Conservation (phyloP, 2,888 invertebrate species). For the Hypolimnas misippus region DNA sequence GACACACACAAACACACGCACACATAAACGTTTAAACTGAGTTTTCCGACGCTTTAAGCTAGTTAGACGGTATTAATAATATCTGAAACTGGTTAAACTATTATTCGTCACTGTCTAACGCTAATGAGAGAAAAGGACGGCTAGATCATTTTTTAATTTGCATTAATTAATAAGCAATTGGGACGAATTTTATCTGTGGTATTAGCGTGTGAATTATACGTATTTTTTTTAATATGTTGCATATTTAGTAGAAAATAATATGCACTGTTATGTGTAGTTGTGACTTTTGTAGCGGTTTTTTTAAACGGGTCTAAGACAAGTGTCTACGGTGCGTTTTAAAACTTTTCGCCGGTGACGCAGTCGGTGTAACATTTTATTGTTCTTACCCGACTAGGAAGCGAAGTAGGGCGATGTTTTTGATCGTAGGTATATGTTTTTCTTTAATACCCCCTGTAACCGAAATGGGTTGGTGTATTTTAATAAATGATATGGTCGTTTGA, state of each 20-base stretch:
- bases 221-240: background rate
- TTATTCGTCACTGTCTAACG: constrained; percentile 2
- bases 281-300: constrained; percentile 18
- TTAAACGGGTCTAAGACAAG: constrained; percentile 18
- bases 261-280: constrained; percentile 13
- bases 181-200: background rate
- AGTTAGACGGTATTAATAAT: constrained; percentile 10
- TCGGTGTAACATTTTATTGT: constrained; percentile 3
- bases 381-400: background rate
- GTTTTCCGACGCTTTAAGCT: constrained; percentile 22
- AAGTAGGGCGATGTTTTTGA: background rate
- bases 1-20: constrained; percentile 48
- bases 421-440: too few species aligned
- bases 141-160: background rate
- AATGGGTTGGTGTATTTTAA: too few species aligned
- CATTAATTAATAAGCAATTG: background rate
- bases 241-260: constrained; percentile 5
- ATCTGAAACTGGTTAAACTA: constrained; percentile 3
- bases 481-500: too few species aligned
- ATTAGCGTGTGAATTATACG: background rate
- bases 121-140: background rate
- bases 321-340: constrained; percentile 16
- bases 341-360: constrained; percentile 14
- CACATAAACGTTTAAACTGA: constrained; percentile 29
- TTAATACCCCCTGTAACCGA: too few species aligned